Evolutionary conservation across 2,888 invertebrate genomes (phyloP), one percentile per base, ranked within the genome.

Genomic region (Aporophyla nigra): DNA sequence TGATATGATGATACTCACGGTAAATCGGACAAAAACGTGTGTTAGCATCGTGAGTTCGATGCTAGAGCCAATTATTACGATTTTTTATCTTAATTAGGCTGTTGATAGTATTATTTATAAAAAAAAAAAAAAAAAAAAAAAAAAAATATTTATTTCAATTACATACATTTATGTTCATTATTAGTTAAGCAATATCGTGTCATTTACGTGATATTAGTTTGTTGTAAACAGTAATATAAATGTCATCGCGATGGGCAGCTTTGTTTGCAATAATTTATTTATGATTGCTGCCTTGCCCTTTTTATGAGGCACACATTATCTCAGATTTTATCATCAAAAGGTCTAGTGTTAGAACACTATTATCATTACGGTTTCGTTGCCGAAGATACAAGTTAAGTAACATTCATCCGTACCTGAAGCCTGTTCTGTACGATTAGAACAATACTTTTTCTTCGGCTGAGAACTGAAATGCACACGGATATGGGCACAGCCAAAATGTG

Each of bases 21-120:
- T 66, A 58, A 74, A 24, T 72, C 58, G 24, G 33, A 63, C 49
- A 78, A 61, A 85, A 86, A 85, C 86, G 87, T 86, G 86, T 77
- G 75, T 66, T 69, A 21, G 27, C 53, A 19, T 86, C 86, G 85
- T 86, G 86, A 85, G 74, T 43, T 66, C n/a, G 56, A 74, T 76
- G 46, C 67, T 49, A 51, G 58, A 14, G 59, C 24, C 76, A 73
- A 76, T 82, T 75, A 79, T 65, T 67, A 68, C 67, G 21, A 7
- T 46, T 71, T 70, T 59, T 71, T 71, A 74, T 82, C 62, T 71
- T 70, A 61, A 73, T 59, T 70, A 83, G 74, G 43, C 61, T 79
- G 56, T 71, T 69, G 69, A 73, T 77, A 14, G n/a, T 49, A 58
- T 61, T 82, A 69, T 69, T 81, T n/a, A n/a, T n/a, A n/a, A n/a